These are phyloP conservation scores for Abscondita cerata DNA, from an alignment of 2,888 invertebrate species.

Conservation along the genomic window DNA sequence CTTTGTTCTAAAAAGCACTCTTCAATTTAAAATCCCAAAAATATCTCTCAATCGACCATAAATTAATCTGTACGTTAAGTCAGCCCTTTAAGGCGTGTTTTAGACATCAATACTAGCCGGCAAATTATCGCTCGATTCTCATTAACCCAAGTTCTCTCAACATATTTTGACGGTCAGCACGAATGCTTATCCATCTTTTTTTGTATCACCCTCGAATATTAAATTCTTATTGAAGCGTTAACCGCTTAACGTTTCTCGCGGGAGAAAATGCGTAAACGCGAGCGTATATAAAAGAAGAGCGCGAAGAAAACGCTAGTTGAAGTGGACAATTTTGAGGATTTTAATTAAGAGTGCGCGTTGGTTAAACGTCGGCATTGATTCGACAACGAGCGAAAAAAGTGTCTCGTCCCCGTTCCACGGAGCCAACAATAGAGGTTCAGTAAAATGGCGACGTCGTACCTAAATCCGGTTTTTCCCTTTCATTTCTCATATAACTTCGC, in stretches of 20 bases:
- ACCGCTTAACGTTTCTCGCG: no score
- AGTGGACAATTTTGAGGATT: no score
- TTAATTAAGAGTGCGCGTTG: no score
- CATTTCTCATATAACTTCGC: conserved; percentile 52
- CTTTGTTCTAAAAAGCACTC: no score
- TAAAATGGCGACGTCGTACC: conserved; percentile 52
- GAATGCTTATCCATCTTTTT: neutral
- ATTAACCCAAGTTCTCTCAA: neutral
- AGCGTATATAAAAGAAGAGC: no score
- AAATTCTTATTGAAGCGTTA: no score
- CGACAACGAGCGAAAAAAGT: conserved; percentile 16
- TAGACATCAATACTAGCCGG: neutral
- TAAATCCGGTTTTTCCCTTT: conserved; percentile 55
- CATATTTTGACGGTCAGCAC: neutral
- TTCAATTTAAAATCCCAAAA: no score
- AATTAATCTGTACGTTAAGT: neutral
- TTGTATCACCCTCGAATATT: neutral
- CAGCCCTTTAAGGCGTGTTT: neutral
- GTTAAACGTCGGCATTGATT: neutral
- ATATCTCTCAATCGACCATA: no score
- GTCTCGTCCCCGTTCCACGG: conserved; percentile 29
- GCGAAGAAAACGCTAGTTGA: no score
- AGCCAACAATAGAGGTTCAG: conserved; percentile 48
- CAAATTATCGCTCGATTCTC: neutral
- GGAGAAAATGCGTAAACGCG: no score